A percentile compares a stretch with the other conserved stretches of the same genome.
Conservation (phyloP, 2,113 vertebrate species). For the Ciconia maguari region DNA sequence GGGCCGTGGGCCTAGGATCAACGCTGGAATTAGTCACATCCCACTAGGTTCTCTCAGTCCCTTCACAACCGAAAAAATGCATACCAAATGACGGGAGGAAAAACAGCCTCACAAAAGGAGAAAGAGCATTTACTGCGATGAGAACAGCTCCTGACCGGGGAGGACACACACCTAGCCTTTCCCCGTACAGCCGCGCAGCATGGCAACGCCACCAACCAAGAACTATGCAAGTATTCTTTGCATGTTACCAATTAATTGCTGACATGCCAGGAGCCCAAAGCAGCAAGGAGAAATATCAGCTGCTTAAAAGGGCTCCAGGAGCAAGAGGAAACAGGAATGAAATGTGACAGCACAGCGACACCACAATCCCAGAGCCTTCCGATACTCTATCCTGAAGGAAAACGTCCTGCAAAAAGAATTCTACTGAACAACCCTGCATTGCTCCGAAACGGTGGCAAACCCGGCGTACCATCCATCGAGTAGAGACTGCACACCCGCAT, state of each 20-base stretch:
- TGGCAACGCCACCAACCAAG: not conserved
- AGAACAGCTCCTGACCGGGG: not conserved
- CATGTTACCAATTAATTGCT: not conserved
- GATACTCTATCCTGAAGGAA: not conserved
- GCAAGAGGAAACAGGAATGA: not conserved
- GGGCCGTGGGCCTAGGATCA: not conserved
- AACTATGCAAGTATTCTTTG: accelerated
- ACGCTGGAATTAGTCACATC: not conserved
- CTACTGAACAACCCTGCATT: accelerated
- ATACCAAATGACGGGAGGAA: accelerated
- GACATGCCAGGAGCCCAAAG: not conserved
- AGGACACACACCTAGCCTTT: not conserved
- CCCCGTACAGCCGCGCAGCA: not conserved
- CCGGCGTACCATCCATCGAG: accelerated
- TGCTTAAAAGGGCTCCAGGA: not conserved
- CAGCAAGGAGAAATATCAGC: not conserved
- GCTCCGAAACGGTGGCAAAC: not conserved
- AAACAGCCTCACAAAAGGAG: not conserved
- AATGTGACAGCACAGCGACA: not conserved
- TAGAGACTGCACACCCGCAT: accelerated
- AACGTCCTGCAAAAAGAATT: not conserved
- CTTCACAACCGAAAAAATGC: not conserved
- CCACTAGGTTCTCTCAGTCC: not conserved
- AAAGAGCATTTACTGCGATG: too few species aligned
- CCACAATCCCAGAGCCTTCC: not conserved